Evolutionary conservation across 2,113 vertebrate genomes (phyloP), one percentile per base, ranked within the genome.

Genomic region (Eonycteris spelaea): DNA sequence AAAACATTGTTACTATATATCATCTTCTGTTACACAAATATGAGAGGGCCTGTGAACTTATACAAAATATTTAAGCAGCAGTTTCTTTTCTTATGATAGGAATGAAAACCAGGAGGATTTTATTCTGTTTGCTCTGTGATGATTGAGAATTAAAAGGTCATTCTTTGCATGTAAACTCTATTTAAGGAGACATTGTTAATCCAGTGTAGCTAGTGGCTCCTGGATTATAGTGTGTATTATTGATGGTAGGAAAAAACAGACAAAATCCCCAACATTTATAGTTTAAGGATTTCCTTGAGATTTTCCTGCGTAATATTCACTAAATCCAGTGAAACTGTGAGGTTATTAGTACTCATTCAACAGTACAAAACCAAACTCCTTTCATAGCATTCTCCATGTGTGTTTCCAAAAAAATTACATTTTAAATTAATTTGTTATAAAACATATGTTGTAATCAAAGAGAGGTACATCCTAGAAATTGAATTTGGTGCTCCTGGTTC

Each of bases 171-270:
- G n/a, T 40, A 74, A 94, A 79, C 5, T 40, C 19, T 90, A 40
- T 78, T 78, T 95, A 61, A 92, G n/a, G 30, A 15, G 95, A 26
- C 22, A 90, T 79, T 96, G 18, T 53, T 96, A 84, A 43, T 70
- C 11, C 15, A 67, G 14, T 94, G 14, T 7, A 82, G 38, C 13
- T 94, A 92, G 43, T 57, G n/a, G 19, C 16, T 80, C 4, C 80
- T 95, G 1, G 82, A 51, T 87, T 33, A 48, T 63, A 90, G 71
- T 96, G 9, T 91, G 33, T 67, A 89, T 79, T 48, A 90, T 22
- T 94, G 12, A 38, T 40, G 12, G 5, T 79, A 90, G 55, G n/a
- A 59, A 95, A 83, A 90, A 78, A 70, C 43, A 51, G 14, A 75
- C 3, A 53, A 24, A 65, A 95, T 87, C 43, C 12, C 40, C 38